Evolutionary conservation across 2,113 vertebrate genomes (phyloP), one percentile per base, ranked within the genome.

Genomic region (Stigmatopora argus): DNA sequence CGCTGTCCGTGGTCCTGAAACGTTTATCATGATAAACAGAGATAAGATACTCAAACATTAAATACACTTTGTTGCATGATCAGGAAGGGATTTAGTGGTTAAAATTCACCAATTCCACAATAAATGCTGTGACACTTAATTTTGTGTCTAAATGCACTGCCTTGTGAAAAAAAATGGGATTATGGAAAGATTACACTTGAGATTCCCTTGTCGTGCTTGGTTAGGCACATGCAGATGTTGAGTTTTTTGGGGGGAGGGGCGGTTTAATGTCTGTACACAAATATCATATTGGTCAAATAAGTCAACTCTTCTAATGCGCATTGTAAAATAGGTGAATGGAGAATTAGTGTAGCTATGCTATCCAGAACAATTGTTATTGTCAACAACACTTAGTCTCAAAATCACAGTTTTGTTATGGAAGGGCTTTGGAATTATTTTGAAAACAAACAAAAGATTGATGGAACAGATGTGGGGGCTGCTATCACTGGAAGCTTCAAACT

Each of bases 1-100:
- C 57, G 68, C 76, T 78, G 71, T 78, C 71, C 73, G 47, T 70
- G 71, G 75, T 73, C 60, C 75, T 73, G 64, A 78, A 73, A 38
- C 5, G 19, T 61, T 15, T 23, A 14, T 15, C 21, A 23, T 15
- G 2, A 15, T 21, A 44, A 45, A 61, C 5, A 15, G 19, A 41
- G 59, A 61, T 23, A 38, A 17, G 26, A 31, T 31, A 7, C 12
- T 10, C 5, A 55, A 19, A 23, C 4, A 21, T 23, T 12, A 11
- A 23, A 31, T 31, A 31, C 9, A 51, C 18, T 51, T 51, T 51
- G 18, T 5, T 8, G n/a, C 18, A 51, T n/a, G 18, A 51, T 51
- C 26, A 31, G 26, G 26, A 31, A 31, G 26, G 26, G 3, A 31
- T 31, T 31, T 1, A 31, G 26, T 31, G 26, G 26, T 31, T n/a